Evolutionary conservation across 2,113 vertebrate genomes (phyloP).

Genomic region (Zosterops borbonicus): DNA sequence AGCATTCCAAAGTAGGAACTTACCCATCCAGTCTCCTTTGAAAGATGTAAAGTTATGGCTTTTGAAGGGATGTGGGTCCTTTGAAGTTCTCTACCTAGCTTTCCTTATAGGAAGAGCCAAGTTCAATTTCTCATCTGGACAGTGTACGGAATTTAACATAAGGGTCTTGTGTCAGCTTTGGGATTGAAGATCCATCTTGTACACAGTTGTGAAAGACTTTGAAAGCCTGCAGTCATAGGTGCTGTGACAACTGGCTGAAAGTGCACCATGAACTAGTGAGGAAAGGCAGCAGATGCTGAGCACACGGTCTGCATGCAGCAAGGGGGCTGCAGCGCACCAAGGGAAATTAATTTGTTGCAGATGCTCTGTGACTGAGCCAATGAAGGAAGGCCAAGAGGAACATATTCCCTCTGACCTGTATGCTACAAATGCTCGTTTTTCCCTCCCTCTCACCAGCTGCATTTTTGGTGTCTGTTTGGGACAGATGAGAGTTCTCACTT

Average conservation of each 20-base stretch:
- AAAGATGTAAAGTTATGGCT: background rate
- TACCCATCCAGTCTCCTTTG: background rate
- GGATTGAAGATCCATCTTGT: background rate
- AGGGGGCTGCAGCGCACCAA: background rate
- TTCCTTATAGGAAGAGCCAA: background rate
- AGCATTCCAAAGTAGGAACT: background rate
- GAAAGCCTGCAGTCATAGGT: background rate
- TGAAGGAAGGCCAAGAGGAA: background rate
- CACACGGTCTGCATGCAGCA: background rate
- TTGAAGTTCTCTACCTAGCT: background rate
- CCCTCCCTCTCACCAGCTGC: accelerated
- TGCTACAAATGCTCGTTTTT: background rate
- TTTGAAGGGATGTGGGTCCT: background rate
- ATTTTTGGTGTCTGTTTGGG: background rate
- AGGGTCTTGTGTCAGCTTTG: background rate
- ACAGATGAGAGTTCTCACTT: background rate
- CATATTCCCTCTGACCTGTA: background rate
- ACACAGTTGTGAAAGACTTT: background rate
- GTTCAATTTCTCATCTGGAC: background rate
- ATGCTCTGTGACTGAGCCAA: constrained; percentile 1
- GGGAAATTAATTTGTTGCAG: constrained; percentile 26
- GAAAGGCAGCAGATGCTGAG: constrained; percentile 28
- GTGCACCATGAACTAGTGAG: background rate
- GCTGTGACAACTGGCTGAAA: background rate
- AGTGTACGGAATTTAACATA: background rate